phyloP scores from a whole-genome alignment of 30 jellyfish, hydroid and myxozoan species.

The Haliclystus octoradiatus region DNA sequence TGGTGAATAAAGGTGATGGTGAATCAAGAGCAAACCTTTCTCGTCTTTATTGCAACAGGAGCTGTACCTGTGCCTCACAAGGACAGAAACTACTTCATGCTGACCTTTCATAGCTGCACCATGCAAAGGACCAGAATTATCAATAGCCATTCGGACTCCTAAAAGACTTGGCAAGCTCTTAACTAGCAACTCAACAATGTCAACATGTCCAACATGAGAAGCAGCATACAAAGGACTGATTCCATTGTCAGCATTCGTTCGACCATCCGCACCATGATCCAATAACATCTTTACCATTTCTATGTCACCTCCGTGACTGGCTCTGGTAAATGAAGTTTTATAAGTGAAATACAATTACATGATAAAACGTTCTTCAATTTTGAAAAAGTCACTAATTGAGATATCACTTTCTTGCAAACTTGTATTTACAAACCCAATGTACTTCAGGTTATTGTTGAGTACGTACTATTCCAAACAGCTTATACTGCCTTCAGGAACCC shows the following conservation, averaged over 20 bases:
- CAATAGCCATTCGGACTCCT: constrained; percentile 40
- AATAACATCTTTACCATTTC: constrained; percentile 63
- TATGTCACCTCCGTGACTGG: constrained; percentile 48
- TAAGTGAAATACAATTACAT: background rate
- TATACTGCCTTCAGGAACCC: no score
- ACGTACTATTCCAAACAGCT: no score
- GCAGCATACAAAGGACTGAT: constrained; percentile 84
- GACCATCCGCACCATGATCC: constrained; percentile 81
- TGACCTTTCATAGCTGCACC: constrained; percentile 50
- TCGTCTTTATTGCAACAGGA: background rate
- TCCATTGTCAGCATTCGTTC: constrained; percentile 77
- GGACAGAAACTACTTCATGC: constrained; percentile 35
- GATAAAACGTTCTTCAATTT: background rate
- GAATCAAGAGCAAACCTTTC: background rate
- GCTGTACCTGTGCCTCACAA: constrained; percentile 15
- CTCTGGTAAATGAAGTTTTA: constrained; percentile 30
- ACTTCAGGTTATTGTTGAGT: background rate
- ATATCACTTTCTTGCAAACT: background rate
- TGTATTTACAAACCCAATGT: background rate
- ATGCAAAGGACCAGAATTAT: constrained; percentile 69
- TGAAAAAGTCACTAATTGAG: background rate
- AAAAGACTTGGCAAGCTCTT: constrained; percentile 40
- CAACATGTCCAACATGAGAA: constrained; percentile 50
- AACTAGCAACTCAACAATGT: constrained; percentile 30
- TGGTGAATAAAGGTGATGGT: background rate